A percentile compares a stretch with the other conserved stretches of the same genome.
Evolutionary conservation across 2,797 vertebrate genomes (phyloP).

Genomic region (Ambastaia sidthimunki): DNA sequence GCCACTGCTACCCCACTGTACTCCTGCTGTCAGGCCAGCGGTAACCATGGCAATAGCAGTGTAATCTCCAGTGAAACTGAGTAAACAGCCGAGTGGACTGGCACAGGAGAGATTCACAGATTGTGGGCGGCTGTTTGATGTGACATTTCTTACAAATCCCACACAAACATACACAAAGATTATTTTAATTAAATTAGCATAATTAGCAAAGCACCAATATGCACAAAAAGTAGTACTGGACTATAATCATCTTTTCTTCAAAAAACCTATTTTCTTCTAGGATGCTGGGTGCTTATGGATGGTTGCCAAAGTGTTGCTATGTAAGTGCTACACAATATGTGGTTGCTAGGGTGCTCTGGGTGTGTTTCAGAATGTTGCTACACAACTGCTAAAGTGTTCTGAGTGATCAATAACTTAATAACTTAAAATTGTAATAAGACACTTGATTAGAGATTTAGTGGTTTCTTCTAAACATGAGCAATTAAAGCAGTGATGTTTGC

Average conservation of each 20-base stretch:
- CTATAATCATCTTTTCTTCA: neutral
- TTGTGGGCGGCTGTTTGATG: too few relatives aligned
- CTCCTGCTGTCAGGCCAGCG: too few relatives aligned
- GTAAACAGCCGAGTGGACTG: too few relatives aligned
- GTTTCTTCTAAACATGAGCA: neutral
- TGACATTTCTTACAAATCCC: too few relatives aligned
- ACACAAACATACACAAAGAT: neutral
- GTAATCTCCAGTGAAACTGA: too few relatives aligned
- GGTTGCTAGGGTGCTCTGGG: neutral
- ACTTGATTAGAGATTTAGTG: neutral
- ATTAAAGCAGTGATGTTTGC: neutral
- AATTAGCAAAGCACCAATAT: neutral
- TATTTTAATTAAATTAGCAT: neutral
- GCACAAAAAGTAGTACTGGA: neutral
- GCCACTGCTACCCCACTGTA: too few relatives aligned
- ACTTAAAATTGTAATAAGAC: neutral
- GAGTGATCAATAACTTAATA: neutral
- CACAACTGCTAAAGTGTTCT: neutral
- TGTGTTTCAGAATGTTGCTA: conserved; percentile 9
- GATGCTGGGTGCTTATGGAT: neutral
- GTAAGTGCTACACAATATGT: neutral
- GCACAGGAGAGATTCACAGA: too few relatives aligned
- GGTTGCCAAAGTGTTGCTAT: neutral
- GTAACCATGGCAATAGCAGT: too few relatives aligned
- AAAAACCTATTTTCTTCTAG: neutral